These are phyloP conservation scores for Sycobia sp. DNA, from an alignment of 1,140 invertebrate species.

Conservation along the genomic window DNA sequence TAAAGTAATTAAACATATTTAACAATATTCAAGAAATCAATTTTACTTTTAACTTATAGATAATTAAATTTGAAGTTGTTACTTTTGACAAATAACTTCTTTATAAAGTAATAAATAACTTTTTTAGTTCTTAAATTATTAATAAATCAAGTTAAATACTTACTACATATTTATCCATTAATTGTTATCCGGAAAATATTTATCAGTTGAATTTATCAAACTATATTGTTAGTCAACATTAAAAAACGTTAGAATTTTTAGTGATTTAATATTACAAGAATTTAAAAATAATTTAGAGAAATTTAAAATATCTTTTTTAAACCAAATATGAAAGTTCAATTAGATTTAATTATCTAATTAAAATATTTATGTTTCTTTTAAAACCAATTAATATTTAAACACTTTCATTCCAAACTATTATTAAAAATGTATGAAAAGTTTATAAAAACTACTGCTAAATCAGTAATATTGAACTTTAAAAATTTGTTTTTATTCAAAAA, in stretches of 20 bases:
- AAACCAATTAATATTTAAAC: no score
- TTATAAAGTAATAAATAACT: no score
- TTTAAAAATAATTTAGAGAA: constrained; percentile 12
- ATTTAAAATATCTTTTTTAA: background rate
- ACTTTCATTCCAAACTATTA: no score
- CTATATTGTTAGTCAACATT: constrained; percentile 31
- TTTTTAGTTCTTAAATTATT: background rate
- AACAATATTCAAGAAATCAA: background rate
- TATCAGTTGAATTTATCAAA: constrained; percentile 53
- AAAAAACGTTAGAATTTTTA: background rate
- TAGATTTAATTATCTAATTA: constrained; percentile 9
- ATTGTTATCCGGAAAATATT: constrained; percentile 54
- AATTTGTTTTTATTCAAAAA: no score
- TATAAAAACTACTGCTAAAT: no score
- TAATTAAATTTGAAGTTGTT: constrained; percentile 7
- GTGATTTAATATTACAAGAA: constrained; percentile 6
- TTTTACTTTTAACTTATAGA: no score
- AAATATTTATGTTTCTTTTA: no score
- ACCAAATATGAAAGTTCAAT: background rate
- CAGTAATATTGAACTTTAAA: no score
- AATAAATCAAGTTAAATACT: constrained; percentile 41
- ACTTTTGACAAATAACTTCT: no score
- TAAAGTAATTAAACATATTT: background rate
- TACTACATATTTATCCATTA: constrained; percentile 62
- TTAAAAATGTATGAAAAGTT: no score